phyloP scores from a whole-genome alignment of 2,113 vertebrate species.

The Rattus rattus region DNA sequence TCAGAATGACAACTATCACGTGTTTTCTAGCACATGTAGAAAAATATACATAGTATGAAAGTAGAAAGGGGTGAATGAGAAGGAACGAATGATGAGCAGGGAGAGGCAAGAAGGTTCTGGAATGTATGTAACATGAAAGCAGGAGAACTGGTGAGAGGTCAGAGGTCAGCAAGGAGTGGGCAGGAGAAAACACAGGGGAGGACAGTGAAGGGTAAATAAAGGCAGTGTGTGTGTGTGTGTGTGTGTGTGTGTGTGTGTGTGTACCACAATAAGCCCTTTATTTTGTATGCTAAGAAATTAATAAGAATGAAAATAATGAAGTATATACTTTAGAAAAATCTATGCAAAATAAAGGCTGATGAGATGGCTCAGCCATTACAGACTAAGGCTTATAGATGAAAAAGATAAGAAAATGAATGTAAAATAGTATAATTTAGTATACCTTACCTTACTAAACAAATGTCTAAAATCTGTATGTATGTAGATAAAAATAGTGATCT shows the following conservation, averaged over 20 bases:
- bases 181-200: neutral
- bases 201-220: neutral
- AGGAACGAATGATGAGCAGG: neutral
- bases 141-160: neutral
- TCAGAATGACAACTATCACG: neutral
- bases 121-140: neutral
- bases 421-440: neutral
- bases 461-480: slow-evolving; percentile 1
- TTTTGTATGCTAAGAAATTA: neutral
- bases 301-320: slow-evolving; percentile 15
- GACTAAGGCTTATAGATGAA: neutral
- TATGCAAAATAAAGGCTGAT: neutral
- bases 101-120: neutral
- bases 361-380: neutral
- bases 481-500: neutral
- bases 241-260: neutral
- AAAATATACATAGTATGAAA: neutral
- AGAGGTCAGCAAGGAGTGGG: neutral
- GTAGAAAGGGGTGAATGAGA: neutral
- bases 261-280: neutral
- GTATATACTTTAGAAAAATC: slow-evolving; percentile 27
- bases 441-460: slow-evolving; percentile 31
- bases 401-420: neutral
- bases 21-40: neutral
- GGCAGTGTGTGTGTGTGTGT: neutral